Percentiles rank a stretch among this genome's conserved stretches.
These are phyloP conservation scores for Caradrina kadenii DNA, from an alignment of 2,888 invertebrate genomes.

Conservation along the genomic window DNA sequence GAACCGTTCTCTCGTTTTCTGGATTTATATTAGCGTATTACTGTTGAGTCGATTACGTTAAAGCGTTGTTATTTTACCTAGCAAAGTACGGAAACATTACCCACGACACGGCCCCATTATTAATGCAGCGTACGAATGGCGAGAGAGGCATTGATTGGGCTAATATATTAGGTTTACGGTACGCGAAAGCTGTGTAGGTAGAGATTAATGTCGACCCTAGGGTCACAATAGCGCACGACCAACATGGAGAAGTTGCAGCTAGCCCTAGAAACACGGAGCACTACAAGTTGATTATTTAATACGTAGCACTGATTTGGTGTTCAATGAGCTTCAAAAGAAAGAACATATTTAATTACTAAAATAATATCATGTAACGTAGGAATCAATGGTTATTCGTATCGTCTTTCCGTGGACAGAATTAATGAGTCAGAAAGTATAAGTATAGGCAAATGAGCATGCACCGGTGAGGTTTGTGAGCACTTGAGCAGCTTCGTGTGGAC, in stretches of 20 bases:
- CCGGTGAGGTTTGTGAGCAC: slow-evolving; percentile 48
- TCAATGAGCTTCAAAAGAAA: not conserved
- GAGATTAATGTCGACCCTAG: slow-evolving; percentile 70
- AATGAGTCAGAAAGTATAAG: slow-evolving; percentile 48
- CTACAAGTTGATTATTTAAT: slow-evolving; percentile 45
- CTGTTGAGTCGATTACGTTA: slow-evolving; percentile 21
- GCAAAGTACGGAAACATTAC: slow-evolving; percentile 31
- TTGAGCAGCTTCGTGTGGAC: slow-evolving; percentile 60
- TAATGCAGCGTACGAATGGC: slow-evolving; percentile 40
- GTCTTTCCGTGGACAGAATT: slow-evolving; percentile 46
- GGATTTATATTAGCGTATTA: slow-evolving; percentile 51
- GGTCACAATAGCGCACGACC: slow-evolving; percentile 70
- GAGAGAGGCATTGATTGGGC: slow-evolving; percentile 46
- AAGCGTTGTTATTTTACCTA: slow-evolving; percentile 34
- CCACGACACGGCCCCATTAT: slow-evolving; percentile 22
- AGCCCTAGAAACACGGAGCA: slow-evolving; percentile 61
- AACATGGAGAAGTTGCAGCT: slow-evolving; percentile 68
- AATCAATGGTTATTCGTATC: slow-evolving; percentile 21
- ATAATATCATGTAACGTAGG: not conserved
- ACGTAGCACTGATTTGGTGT: slow-evolving; percentile 8
- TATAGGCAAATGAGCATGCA: slow-evolving; percentile 53
- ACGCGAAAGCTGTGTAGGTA: slow-evolving; percentile 69
- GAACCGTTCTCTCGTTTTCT: slow-evolving; percentile 65
- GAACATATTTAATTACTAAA: not conserved
- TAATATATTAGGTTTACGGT: slow-evolving; percentile 64